Evolutionary conservation across 2,113 vertebrate genomes (phyloP).

Genomic region (Ginglymostoma cirratum): DNA sequence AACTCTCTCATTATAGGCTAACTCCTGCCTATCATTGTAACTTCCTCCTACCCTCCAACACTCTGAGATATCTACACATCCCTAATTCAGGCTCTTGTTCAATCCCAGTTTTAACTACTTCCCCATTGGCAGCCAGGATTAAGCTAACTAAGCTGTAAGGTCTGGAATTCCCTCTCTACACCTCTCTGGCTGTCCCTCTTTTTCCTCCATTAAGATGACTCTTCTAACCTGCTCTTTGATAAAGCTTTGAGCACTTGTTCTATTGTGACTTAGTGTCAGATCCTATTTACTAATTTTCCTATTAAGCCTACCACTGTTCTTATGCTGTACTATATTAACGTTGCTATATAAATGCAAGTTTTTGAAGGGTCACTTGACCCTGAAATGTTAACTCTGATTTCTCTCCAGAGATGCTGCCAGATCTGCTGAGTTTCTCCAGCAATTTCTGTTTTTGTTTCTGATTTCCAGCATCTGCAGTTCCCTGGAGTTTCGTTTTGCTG

Average conservation of each 20-base stretch:
- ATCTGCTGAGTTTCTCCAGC: no score
- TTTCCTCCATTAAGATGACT: not conserved
- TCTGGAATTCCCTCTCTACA: not conserved
- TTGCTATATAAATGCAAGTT: not conserved
- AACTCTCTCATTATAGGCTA: not conserved
- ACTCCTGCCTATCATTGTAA: not conserved
- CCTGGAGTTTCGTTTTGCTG: not conserved
- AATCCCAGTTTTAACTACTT: not conserved
- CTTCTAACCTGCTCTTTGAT: not conserved
- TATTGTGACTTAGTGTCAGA: no score
- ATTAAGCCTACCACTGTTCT: no score
- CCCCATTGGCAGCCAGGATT: not conserved
- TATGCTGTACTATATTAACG: not conserved
- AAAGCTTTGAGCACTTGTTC: not conserved
- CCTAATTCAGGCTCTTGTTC: not conserved
- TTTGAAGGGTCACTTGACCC: no score
- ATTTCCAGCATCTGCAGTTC: no score
- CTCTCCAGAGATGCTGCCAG: no score
- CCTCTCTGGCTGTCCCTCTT: not conserved
- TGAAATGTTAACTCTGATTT: no score
- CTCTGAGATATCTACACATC: not conserved
- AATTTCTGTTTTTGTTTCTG: no score
- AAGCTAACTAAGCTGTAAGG: not conserved
- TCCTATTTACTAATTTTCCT: no score
- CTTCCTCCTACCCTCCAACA: not conserved